These are phyloP conservation scores for Pempheris klunzingeri DNA, from an alignment of 2,797 vertebrate species.

Conservation along the genomic window DNA sequence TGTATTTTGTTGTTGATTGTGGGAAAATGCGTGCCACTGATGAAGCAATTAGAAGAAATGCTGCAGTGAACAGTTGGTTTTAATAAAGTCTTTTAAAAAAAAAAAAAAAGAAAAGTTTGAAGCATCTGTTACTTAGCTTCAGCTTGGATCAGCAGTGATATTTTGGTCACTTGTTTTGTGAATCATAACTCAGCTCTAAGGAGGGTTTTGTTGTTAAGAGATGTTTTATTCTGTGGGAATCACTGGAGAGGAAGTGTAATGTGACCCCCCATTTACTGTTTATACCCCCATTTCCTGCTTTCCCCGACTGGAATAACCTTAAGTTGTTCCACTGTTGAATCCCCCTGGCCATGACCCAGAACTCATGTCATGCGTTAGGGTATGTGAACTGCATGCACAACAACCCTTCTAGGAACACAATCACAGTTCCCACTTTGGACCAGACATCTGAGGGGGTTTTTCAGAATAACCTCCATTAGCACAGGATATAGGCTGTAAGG, in stretches of 20 bases:
- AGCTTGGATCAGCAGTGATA: constrained; percentile 47
- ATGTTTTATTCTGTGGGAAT: constrained; percentile 75
- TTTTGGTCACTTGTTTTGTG: constrained; percentile 56
- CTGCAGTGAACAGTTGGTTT: constrained; percentile 40
- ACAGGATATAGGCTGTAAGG: constrained; percentile 33
- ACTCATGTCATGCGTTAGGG: constrained; percentile 74
- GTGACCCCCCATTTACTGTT: constrained; percentile 82
- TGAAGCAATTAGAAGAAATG: not conserved
- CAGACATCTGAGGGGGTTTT: constrained; percentile 53
- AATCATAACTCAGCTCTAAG: constrained; percentile 38
- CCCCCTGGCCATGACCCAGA: constrained; percentile 80
- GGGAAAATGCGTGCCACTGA: constrained; percentile 18
- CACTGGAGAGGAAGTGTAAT: constrained; percentile 76
- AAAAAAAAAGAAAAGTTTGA: constrained; percentile 1
- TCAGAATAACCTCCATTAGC: constrained; percentile 45
- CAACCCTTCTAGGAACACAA: constrained; percentile 61
- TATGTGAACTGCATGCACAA: constrained; percentile 77
- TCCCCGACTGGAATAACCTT: constrained; percentile 71
- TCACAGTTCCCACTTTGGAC: constrained; percentile 64
- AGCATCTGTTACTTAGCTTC: constrained; percentile 60
- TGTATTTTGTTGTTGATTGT: constrained; percentile 46
- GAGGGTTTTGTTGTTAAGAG: constrained; percentile 55
- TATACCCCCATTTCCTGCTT: constrained; percentile 85
- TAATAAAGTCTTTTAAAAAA: constrained; percentile 34
- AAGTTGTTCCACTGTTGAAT: constrained; percentile 76